phyloP scores from a whole-genome alignment of 1,140 invertebrate genomes.

The Drosophila varians region DNA sequence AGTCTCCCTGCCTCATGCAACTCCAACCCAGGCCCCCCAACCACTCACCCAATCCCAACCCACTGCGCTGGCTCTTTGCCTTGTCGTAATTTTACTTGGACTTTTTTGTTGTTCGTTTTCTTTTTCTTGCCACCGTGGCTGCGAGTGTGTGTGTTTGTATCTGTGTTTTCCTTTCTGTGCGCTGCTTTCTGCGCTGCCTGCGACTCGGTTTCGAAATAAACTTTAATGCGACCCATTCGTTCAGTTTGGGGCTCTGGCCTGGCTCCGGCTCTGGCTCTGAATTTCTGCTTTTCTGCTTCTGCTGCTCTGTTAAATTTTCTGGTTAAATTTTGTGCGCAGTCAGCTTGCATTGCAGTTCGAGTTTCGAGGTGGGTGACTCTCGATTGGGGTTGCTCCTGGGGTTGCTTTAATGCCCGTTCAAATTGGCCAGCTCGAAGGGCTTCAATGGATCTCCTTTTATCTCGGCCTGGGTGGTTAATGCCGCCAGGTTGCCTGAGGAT shows the following conservation, averaged over 20 bases:
- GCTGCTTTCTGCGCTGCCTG: constrained; percentile 60
- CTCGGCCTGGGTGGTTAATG: neutral
- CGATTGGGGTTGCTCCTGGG: constrained; percentile 19
- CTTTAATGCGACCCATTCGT: constrained; percentile 77
- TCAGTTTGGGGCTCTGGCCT: too few species aligned
- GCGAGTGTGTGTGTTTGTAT: constrained; percentile 15
- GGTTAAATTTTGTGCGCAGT: constrained; percentile 69
- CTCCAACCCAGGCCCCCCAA: constrained; percentile 7
- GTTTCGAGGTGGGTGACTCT: constrained; percentile 9
- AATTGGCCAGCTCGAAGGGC: constrained; percentile 2
- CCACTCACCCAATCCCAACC: constrained; percentile 18
- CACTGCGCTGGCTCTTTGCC: constrained; percentile 47
- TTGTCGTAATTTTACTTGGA: constrained; percentile 80
- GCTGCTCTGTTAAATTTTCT: constrained; percentile 77
- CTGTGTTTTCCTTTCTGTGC: constrained; percentile 56
- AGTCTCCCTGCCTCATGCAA: constrained; percentile 20
- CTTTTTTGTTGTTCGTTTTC: constrained; percentile 46
- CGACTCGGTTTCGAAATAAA: constrained; percentile 76
- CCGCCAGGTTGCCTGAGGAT: neutral
- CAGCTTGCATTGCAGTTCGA: constrained; percentile 59
- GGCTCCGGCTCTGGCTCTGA: constrained; percentile 74
- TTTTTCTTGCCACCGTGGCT: constrained; percentile 40
- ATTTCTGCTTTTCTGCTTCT: constrained; percentile 56
- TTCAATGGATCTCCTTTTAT: constrained; percentile 3
- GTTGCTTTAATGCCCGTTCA: neutral